Conservation (phyloP, 1,140 invertebrate species). For the Drosophila funebris region DNA sequence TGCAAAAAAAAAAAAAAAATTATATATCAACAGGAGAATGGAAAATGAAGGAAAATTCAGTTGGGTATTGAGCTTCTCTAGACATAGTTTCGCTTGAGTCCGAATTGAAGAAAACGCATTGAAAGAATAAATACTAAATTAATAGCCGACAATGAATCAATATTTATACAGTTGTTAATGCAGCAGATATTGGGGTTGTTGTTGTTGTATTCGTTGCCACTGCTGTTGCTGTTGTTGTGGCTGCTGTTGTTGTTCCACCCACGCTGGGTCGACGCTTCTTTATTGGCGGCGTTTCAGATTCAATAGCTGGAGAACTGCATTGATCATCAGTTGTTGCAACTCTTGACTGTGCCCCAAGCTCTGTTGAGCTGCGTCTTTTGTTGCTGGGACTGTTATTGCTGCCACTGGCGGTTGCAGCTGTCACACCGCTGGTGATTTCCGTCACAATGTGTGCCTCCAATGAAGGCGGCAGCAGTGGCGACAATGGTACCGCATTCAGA, state of each 20-base stretch:
- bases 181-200: not conserved
- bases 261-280: slow-evolving; percentile 61
- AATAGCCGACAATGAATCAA: slow-evolving; percentile 39
- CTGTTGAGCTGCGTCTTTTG: slow-evolving; percentile 41
- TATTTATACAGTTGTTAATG: slow-evolving; percentile 58
- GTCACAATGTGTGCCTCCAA: slow-evolving; percentile 76
- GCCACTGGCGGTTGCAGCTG: not conserved
- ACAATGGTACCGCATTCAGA: slow-evolving; percentile 61
- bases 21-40: not conserved
- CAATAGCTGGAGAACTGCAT: not conserved
- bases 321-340: not conserved
- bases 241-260: not conserved
- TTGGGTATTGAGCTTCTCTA: slow-evolving; percentile 52
- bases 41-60: not conserved
- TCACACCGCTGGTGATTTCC: slow-evolving; percentile 52
- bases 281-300: slow-evolving; percentile 46
- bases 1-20: not conserved
- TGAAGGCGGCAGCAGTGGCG: slow-evolving; percentile 64
- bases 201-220: not conserved
- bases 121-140: slow-evolving; percentile 63
- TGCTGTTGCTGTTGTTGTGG: not conserved
- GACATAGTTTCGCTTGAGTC: slow-evolving; percentile 43
- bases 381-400: slow-evolving; percentile 48
- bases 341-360: not conserved
- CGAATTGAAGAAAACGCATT: slow-evolving; percentile 28